Evolutionary conservation across 2,113 vertebrate genomes (phyloP).

Genomic region (Ifrita kowaldi): DNA sequence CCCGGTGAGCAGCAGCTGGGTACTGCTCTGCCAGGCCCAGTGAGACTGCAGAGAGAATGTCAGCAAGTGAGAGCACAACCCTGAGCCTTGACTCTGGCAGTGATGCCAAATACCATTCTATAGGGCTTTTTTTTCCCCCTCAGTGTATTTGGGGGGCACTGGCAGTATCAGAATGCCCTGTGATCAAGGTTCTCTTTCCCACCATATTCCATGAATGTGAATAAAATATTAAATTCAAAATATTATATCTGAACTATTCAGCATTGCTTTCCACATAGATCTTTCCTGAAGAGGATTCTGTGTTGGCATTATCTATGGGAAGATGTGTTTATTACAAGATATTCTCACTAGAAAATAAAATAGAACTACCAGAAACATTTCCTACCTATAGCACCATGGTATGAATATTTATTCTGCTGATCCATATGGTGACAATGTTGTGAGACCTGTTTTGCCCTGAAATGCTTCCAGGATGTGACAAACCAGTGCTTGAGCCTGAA

Average conservation of each 20-base stretch:
- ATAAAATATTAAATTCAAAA: background rate
- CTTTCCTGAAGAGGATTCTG: background rate
- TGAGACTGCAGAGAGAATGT: fast-evolving
- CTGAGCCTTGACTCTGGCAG: background rate
- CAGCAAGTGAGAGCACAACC: background rate
- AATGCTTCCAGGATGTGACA: background rate
- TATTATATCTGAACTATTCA: background rate
- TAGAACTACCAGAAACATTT: background rate
- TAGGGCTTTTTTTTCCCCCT: fast-evolving
- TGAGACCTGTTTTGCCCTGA: background rate
- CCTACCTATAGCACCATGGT: background rate
- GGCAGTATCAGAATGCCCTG: background rate
- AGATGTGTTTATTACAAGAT: background rate
- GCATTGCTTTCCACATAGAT: background rate
- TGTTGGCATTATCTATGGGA: background rate
- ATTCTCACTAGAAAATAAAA: background rate
- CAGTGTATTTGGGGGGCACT: background rate
- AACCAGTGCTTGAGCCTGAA: background rate
- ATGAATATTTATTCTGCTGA: background rate
- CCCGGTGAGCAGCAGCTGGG: fast-evolving
- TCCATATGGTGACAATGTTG: background rate
- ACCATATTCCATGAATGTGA: background rate
- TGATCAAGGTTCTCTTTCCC: background rate
- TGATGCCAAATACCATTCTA: fast-evolving
- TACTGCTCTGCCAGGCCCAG: background rate